These are phyloP conservation scores for Salvelinus fontinalis DNA, from an alignment of 2,113 vertebrate species.

Conservation along the genomic window DNA sequence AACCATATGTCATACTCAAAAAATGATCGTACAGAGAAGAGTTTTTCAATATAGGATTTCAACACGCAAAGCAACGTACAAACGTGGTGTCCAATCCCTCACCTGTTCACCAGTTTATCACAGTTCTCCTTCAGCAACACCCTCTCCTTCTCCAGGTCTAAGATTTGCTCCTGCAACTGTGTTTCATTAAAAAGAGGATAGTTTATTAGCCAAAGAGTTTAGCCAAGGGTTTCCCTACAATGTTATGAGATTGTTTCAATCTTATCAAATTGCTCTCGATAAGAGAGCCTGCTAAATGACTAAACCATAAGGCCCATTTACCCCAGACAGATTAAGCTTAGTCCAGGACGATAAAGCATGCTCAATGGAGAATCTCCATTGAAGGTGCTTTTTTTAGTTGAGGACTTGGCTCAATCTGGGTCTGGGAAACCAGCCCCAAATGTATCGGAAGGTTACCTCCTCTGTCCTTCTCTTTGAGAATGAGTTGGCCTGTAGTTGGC, in stretches of 20 bases:
- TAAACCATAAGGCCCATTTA: no score
- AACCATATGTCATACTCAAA: neutral
- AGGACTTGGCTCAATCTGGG: no score
- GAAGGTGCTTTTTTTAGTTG: no score
- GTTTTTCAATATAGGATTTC: no score
- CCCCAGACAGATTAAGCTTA: no score
- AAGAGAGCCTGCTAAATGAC: no score
- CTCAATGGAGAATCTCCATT: no score
- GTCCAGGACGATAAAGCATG: no score
- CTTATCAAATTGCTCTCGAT: no score
- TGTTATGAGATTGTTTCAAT: no score
- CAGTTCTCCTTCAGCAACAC: conserved; percentile 84
- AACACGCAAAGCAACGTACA: no score
- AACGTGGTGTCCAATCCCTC: conserved; percentile 33
- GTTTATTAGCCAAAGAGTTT: neutral
- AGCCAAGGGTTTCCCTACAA: neutral
- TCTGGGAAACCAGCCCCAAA: neutral
- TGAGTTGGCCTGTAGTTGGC: conserved; percentile 62
- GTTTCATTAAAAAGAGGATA: conserved; percentile 3
- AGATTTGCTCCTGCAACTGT: conserved; percentile 82
- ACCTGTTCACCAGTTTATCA: conserved; percentile 84
- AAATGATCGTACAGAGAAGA: neutral
- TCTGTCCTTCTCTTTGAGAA: conserved; percentile 64
- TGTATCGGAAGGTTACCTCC: conserved; percentile 24
- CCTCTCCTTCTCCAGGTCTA: conserved; percentile 83